phyloP scores from a whole-genome alignment of 2,888 invertebrate genomes.

The Cryptocheilus praepositus region DNA sequence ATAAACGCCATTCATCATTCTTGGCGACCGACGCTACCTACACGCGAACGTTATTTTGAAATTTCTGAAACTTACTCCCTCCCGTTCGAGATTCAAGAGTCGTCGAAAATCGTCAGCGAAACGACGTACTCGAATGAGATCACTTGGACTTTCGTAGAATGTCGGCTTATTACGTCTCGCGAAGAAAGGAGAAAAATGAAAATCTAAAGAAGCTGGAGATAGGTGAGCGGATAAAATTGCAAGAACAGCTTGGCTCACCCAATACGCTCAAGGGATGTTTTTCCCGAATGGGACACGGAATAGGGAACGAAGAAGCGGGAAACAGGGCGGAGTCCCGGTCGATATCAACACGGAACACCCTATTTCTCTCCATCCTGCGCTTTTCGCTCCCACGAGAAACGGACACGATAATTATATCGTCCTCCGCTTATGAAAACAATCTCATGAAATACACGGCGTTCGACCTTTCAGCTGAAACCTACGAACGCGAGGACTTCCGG shows the following conservation, averaged over 20 bases:
- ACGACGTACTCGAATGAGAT: too few relatives aligned
- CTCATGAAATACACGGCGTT: conserved; percentile 34
- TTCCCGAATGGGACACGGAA: conserved; percentile 40
- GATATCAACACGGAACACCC: conserved; percentile 54
- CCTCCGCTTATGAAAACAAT: conserved; percentile 60
- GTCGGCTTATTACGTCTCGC: too few relatives aligned
- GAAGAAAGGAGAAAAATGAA: too few relatives aligned
- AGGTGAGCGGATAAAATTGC: conserved; percentile 4
- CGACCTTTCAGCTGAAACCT: conserved; percentile 19
- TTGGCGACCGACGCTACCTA: too few relatives aligned
- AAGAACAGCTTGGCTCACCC: conserved; percentile 8
- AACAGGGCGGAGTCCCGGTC: conserved; percentile 56
- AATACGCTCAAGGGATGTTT: conserved; percentile 31
- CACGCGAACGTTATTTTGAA: too few relatives aligned
- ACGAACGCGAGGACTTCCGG: conserved; percentile 13
- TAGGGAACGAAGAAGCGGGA: conserved; percentile 35
- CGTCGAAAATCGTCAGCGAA: too few relatives aligned
- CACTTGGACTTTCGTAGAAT: too few relatives aligned
- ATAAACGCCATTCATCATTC: too few relatives aligned
- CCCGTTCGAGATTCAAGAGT: too few relatives aligned
- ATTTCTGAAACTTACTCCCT: too few relatives aligned
- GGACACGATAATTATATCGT: conserved; percentile 56
- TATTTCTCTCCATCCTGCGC: conserved; percentile 34
- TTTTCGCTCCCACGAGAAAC: conserved; percentile 46
- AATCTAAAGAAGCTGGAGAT: too few relatives aligned